Conservation (phyloP, 2,888 invertebrate species). For the Archips crataeganus region DNA sequence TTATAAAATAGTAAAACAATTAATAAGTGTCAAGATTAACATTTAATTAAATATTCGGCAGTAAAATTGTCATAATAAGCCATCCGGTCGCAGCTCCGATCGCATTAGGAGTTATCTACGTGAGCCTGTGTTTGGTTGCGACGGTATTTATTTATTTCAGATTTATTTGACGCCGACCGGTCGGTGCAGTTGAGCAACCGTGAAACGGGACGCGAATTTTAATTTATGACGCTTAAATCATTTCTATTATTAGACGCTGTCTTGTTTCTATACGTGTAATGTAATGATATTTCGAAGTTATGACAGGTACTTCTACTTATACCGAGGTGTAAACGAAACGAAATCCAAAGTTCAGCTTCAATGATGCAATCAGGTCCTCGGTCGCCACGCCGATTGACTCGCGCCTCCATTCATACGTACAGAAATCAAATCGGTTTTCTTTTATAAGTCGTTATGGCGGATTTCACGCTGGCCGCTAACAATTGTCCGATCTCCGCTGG, state of each 20-base stretch:
- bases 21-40: conserved; percentile 79
- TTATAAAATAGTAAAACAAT: conserved; percentile 72
- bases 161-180: conserved; percentile 26
- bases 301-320: neutral
- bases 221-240: conserved; percentile 15
- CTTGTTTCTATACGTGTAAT: neutral
- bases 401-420: conserved; percentile 47
- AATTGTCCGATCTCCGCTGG: conserved; percentile 73
- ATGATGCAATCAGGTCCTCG: conserved; percentile 26
- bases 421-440: conserved; percentile 52
- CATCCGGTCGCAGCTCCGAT: conserved; percentile 36
- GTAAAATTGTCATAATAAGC: conserved; percentile 62
- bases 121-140: conserved; percentile 36
- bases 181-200: conserved; percentile 23
- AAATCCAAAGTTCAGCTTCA: neutral
- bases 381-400: conserved; percentile 25
- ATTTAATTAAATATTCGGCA: conserved; percentile 71
- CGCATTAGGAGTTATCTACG: conserved; percentile 41
- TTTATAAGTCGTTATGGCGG: conserved; percentile 61
- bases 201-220: conserved; percentile 24
- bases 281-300: neutral
- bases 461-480: conserved; percentile 73
- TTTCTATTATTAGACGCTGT: conserved; percentile 15
- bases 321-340: neutral
- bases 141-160: conserved; percentile 31